These are phyloP conservation scores for Vireo altiloquus DNA, from an alignment of 2,113 vertebrate species.

Conservation along the genomic window DNA sequence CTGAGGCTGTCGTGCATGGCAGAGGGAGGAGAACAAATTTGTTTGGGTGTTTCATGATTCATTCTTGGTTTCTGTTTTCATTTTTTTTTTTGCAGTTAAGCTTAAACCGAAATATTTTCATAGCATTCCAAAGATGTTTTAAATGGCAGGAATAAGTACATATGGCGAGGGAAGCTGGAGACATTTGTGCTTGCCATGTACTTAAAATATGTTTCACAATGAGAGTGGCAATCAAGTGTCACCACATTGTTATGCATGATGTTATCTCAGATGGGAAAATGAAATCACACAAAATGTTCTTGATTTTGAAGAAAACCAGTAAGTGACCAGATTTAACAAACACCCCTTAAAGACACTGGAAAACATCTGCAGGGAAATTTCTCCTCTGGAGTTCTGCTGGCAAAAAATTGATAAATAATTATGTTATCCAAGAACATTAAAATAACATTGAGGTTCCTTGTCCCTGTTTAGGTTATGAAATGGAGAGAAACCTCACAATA, in stretches of 20 bases:
- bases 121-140: not conserved
- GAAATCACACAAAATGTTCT: slow-evolving; percentile 19
- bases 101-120: not conserved
- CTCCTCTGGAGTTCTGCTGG: not conserved
- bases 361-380: not conserved
- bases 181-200: not conserved
- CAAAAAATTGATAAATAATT: not conserved
- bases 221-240: not conserved
- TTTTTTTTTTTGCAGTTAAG: not conserved
- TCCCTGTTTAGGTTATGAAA: not conserved
- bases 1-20: not conserved
- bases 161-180: not conserved
- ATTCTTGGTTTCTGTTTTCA: not conserved
- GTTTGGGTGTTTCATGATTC: not conserved
- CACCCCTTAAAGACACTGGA: not conserved
- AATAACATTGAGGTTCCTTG: not conserved
- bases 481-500: not conserved
- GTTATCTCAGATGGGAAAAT: slow-evolving; percentile 55
- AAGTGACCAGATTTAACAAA: not conserved
- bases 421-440: not conserved
- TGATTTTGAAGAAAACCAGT: not conserved
- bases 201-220: not conserved
- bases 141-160: not conserved
- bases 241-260: slow-evolving; percentile 41
- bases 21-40: not conserved